Conservation (phyloP, 2,797 vertebrate genomes). For the Hafferia zeledoni region DNA sequence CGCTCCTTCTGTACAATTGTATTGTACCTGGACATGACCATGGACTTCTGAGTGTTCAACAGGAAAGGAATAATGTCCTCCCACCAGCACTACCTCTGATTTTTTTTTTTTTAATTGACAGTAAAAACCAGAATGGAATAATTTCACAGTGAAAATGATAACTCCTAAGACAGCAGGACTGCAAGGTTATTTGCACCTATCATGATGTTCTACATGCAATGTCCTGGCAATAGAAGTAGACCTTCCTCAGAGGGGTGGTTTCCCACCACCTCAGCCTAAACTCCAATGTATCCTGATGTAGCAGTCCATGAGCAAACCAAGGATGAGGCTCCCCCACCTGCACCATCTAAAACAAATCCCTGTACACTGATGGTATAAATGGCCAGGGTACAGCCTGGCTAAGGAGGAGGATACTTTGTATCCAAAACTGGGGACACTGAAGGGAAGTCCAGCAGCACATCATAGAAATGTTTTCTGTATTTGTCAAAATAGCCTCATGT, state of each 20-base stretch:
- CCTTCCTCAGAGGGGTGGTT: neutral
- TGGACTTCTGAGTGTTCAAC: neutral
- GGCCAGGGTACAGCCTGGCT: neutral
- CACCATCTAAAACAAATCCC: neutral
- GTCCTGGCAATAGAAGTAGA: neutral
- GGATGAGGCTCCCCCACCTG: accelerated
- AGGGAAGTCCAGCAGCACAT: neutral
- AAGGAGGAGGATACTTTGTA: neutral
- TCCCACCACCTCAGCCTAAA: neutral
- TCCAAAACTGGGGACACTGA: neutral
- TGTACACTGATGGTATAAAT: accelerated
- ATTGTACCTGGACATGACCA: neutral
- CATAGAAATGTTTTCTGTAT: neutral
- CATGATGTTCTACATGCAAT: neutral
- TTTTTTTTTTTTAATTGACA: neutral
- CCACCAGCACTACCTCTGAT: neutral
- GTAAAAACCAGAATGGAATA: neutral
- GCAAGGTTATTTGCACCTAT: neutral
- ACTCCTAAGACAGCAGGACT: neutral
- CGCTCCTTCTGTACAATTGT: neutral
- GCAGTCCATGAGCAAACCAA: accelerated
- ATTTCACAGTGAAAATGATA: neutral
- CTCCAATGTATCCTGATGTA: neutral
- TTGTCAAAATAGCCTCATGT: neutral
- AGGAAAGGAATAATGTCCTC: neutral